Percentiles rank a stretch among this genome's conserved stretches.
Evolutionary conservation across 2,797 vertebrate species (phyloP).

Genomic region (Holocentrus rufus): DNA sequence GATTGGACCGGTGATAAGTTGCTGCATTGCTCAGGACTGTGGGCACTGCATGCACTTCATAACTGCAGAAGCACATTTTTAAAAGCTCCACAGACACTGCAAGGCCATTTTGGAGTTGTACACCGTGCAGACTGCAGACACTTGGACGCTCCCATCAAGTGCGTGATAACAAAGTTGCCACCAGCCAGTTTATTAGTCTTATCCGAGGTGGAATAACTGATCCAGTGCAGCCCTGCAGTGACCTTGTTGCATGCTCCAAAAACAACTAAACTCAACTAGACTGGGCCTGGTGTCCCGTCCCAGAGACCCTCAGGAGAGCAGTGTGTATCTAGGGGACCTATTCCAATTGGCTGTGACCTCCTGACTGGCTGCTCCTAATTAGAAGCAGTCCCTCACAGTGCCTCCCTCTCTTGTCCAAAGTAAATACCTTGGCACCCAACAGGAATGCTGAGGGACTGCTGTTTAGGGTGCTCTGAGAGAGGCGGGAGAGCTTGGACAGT

Average conservation of each 20-base stretch:
- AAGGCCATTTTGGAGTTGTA: background rate
- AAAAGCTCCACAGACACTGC: background rate
- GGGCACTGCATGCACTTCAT: background rate
- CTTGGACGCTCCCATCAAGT: conserved; percentile 6
- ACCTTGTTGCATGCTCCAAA: conserved; percentile 48
- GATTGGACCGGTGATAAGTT: no score
- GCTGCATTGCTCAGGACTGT: background rate
- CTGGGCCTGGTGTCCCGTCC: conserved; percentile 35
- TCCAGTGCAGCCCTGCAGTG: conserved; percentile 32
- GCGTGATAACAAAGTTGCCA: conserved; percentile 27
- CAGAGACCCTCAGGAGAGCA: conserved; percentile 44
- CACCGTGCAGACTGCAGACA: background rate
- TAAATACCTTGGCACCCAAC: conserved; percentile 77
- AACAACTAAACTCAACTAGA: conserved; percentile 51
- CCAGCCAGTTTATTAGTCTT: conserved; percentile 29
- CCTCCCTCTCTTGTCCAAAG: conserved; percentile 73
- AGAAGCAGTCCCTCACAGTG: conserved; percentile 71
- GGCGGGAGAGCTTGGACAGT: conserved; percentile 34
- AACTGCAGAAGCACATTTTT: background rate
- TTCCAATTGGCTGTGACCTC: conserved; percentile 73
- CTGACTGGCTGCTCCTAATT: conserved; percentile 76
- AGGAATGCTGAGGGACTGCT: conserved; percentile 74
- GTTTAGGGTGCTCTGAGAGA: conserved; percentile 63
- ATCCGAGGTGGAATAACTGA: conserved; percentile 39
- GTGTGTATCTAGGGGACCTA: conserved; percentile 59